These are phyloP conservation scores for Okapia johnstoni DNA, from an alignment of 2,113 vertebrate genomes.

Conservation along the genomic window DNA sequence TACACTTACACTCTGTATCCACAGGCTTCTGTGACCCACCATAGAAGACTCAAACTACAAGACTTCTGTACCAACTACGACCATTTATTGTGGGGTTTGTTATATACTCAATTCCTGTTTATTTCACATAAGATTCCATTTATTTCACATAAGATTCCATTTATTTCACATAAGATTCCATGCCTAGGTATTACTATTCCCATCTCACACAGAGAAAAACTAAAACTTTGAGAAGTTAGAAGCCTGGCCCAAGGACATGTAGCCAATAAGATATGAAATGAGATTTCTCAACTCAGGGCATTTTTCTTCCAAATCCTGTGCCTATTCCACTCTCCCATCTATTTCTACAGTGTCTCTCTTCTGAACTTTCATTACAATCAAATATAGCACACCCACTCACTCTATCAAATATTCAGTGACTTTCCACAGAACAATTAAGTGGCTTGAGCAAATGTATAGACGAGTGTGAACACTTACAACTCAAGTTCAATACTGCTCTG, in stretches of 20 bases:
- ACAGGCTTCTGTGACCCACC: not conserved
- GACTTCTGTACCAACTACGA: not conserved
- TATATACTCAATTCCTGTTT: not conserved
- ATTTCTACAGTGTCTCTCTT: not conserved
- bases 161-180: not conserved
- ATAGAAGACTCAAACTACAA: not conserved
- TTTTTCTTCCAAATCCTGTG: not conserved
- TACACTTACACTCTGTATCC: too few relatives aligned
- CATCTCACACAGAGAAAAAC: not conserved
- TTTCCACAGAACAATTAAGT: not conserved
- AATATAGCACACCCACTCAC: not conserved
- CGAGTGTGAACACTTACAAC: rapidly evolving
- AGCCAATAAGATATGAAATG: not conserved
- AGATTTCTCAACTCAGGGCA: not conserved
- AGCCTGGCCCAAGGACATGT: not conserved
- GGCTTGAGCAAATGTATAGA: not conserved
- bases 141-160: not conserved
- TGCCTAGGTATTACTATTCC: not conserved
- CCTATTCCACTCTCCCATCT: not conserved
- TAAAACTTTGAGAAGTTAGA: not conserved
- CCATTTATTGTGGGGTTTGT: not conserved
- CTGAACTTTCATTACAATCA: not conserved
- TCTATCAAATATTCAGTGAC: not conserved
- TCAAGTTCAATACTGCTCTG: not conserved
- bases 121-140: not conserved